Base-by-base conservation (phyloP, 2,113 vertebrate species). In the Chionodraco myersi region DNA sequence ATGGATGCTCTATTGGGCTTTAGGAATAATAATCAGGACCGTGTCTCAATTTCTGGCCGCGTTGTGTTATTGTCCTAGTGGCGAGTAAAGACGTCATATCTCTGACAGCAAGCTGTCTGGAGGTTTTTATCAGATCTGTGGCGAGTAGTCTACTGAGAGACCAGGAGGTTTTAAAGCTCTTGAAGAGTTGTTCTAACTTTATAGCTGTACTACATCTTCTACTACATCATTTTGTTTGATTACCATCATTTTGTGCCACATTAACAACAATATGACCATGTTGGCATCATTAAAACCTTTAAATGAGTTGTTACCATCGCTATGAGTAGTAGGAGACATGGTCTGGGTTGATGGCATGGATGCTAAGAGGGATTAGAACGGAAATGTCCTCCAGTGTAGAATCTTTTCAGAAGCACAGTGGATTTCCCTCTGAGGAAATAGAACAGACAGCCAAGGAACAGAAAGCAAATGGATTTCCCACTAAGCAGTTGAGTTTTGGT, bases 41-140 rank as follows among this genome's bases (percentile, higher is more conserved):
- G 6, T 36, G 15, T 75, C 23, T 75, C 36, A 48, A 10, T 72
- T 9, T 74, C 52, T 73, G 48, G 26, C 36, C 59, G 47, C 83
- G 45, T 23, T 54, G 67, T 80, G 72, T 87, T 49, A 83, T 75
- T 78, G 56, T 81, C 65, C 34, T 61, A 76, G 76, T 2, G 23
- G 36, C 11, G 52, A 41, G 73, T 60, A 14, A 63, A 75, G 54
- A 83, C 53, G 5, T 86, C 79, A 83, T 94, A 94, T 94, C 93
- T 93, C 4, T 41, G 15, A n/a, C 65, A 9, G 64, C 87, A 92
- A 81, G 88, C 87, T 86, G 85, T 66, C 41, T 72, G 91, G 88
- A 82, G 91, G 86, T 75, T 78, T 26, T 89, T 90, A 86, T 92
- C 88, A 81, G 75, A 85, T 85, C 36, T 75, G 36, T 75, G 48